A percentile compares a stretch with the other conserved stretches of the same genome.
Evolutionary conservation across 1,140 invertebrate genomes (phyloP).

Genomic region (Saccostrea cuccullata): DNA sequence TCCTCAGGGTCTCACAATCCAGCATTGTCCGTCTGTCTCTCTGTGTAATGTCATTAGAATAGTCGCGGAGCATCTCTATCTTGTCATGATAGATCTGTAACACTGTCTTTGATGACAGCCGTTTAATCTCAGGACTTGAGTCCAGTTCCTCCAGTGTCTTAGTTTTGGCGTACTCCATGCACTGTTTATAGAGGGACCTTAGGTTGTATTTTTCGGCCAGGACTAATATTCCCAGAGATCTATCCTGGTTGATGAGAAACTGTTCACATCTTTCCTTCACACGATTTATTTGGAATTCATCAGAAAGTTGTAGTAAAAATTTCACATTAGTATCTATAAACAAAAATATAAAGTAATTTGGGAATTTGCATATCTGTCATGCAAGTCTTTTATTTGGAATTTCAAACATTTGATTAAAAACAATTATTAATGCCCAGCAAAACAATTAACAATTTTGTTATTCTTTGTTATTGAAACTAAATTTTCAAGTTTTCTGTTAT

Average conservation of each 20-base stretch:
- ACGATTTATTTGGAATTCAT: constrained; percentile 72
- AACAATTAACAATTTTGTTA: no score
- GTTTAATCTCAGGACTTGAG: constrained; percentile 49
- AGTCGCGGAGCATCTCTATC: constrained; percentile 61
- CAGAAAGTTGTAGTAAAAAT: constrained; percentile 66
- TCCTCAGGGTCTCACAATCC: constrained; percentile 54
- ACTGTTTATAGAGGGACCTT: constrained; percentile 59
- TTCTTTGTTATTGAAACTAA: no score
- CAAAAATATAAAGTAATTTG: background rate
- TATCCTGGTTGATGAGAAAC: constrained; percentile 65
- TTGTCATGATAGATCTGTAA: constrained; percentile 63
- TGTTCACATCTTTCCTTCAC: constrained; percentile 71
- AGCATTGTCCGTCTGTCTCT: constrained; percentile 54
- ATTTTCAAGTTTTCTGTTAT: no score
- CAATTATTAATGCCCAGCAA: background rate
- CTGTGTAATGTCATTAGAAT: constrained; percentile 61
- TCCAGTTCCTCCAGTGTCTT: constrained; percentile 64
- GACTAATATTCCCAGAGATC: constrained; percentile 60
- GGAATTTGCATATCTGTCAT: background rate
- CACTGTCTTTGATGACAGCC: constrained; percentile 57
- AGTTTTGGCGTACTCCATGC: constrained; percentile 67
- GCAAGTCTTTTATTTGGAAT: background rate
- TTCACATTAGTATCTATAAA: constrained; percentile 67
- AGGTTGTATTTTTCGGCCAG: constrained; percentile 66
- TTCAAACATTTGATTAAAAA: background rate